Base-by-base conservation (phyloP, 2,888 invertebrate species). In the Anaspis maculata region DNA sequence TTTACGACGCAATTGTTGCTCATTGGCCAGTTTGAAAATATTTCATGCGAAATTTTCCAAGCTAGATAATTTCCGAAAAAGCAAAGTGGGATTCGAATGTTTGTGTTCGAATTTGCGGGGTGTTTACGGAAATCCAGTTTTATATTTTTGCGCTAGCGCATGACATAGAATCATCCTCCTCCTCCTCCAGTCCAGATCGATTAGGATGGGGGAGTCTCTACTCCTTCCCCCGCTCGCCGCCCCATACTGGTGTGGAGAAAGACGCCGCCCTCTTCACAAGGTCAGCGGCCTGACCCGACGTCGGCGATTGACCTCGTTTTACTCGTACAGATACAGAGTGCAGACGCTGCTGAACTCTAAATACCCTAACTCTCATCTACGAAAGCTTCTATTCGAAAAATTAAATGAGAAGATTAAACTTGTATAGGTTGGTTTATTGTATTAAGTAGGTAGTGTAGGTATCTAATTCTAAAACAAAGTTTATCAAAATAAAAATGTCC, bases 301-400 rank as follows among this genome's bases (percentile, higher is more conserved):
- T 46, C 56, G 58, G 57, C 49, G 54, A 55, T 57, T 59, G 59
- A 59, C 59, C 59, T 56, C 53, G 52, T 59, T 59, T 52, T n/a
- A n/a, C n/a, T n/a, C n/a, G n/a, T n/a, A n/a, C n/a, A n/a, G n/a
- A n/a, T n/a, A n/a, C 47, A 43, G 43, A 44, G 37, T 48, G 49
- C 48, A 56, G 54, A 54, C 53, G 52, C 46, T 44, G 33, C n/a
- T n/a, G n/a, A n/a, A n/a, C n/a, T n/a, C n/a, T n/a, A n/a, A n/a
- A n/a, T n/a, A n/a, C n/a, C n/a, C n/a, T n/a, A 31, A 28, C 38
- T 39, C 34, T 34, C 25, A 29, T 32, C 36, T 41, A 29, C 33
- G 27, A n/a, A n/a, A n/a, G n/a, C 27, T 27, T 26, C 28, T 30
- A 29, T 33, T 36, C 15, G 19, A 28, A n/a, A n/a, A n/a, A n/a